Evolutionary conservation across 2,113 vertebrate genomes (phyloP).

Genomic region (Asarcornis scutulata): DNA sequence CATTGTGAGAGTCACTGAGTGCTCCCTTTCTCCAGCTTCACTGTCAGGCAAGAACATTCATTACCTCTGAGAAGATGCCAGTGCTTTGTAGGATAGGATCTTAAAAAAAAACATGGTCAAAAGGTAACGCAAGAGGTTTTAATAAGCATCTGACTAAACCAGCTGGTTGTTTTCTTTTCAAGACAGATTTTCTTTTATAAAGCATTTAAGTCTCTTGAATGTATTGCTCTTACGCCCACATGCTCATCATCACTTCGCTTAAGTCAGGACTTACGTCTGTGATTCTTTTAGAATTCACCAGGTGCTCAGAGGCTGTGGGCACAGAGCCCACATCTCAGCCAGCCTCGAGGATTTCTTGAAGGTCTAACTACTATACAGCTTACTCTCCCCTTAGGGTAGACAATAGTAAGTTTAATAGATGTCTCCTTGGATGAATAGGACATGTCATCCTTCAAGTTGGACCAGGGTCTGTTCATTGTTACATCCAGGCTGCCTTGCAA

Average conservation of each 20-base stretch:
- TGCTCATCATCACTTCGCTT: not conserved
- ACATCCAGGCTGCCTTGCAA: not conserved
- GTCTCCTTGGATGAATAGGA: not conserved
- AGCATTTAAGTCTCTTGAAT: not conserved
- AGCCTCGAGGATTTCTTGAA: not conserved
- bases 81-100: not conserved
- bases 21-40: conserved; percentile 18
- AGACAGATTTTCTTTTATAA: not conserved
- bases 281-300: not conserved
- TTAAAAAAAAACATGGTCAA: conserved; percentile 5
- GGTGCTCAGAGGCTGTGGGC: not conserved
- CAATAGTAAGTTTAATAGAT: not conserved
- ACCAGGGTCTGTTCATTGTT: not conserved
- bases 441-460: not conserved
- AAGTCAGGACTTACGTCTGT: not conserved
- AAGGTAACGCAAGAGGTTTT: not conserved
- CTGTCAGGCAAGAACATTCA: conserved; percentile 2
- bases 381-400: conserved; percentile 28
- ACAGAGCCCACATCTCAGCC: not conserved
- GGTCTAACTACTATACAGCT: not conserved
- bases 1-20: not conserved
- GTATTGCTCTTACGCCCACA: not conserved
- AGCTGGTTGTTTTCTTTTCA: conserved; percentile 3
- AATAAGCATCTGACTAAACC: conserved; percentile 10
- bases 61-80: conserved; percentile 2